Base-by-base conservation (phyloP, 2,113 vertebrate genomes). In the Circaetus gallicus region DNA sequence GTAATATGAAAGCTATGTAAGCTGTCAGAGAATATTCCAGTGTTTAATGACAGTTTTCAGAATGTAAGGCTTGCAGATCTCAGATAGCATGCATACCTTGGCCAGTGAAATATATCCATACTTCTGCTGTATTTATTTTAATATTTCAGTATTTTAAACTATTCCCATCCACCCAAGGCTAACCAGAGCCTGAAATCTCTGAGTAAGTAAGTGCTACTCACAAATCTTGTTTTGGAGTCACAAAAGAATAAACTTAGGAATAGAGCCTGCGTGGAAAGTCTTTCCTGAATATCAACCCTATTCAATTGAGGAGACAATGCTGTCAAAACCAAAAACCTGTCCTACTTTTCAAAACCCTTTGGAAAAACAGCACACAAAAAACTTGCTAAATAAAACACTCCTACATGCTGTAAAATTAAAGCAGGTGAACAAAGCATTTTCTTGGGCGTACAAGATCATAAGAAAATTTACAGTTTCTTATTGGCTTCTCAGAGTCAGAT, bases 11-110 rank as follows among this genome's bases (percentile, higher is more conserved):
- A 93, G 95, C 74, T 45, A 36, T 43, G 90, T 89, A 93, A 93
- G 47, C 91, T 92, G 94, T 82, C 90, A 90, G 86, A 95, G 79
- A 95, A 81, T 91, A 95, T 94, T 94, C 82, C 67, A 74, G 50
- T 70, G 78, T 87, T 94, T 97, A 93, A 95, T 95, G 96, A 91
- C 92, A 90, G 81, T 89, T 96, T 97, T 97, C 81, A 73, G 71
- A 95, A 96, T 13, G 58, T 70, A 95, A 91, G 71, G 15, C 78
- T 80, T 93, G 66, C 76, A 95, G 90, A 83, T 94, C 78, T 84
- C 49, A 84, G 95, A 93, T 83, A 96, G 34, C 62, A 61, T 58
- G n/a, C 70, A 42, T 66, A 86, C 52, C 67, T 85, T 90, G 42
- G 67, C 52, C 88, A 61, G 55, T 49, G 71, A 59, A 83, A 89